Conservation (phyloP, 2,888 invertebrate genomes). For the Scaptomyza cyrtandrae region DNA sequence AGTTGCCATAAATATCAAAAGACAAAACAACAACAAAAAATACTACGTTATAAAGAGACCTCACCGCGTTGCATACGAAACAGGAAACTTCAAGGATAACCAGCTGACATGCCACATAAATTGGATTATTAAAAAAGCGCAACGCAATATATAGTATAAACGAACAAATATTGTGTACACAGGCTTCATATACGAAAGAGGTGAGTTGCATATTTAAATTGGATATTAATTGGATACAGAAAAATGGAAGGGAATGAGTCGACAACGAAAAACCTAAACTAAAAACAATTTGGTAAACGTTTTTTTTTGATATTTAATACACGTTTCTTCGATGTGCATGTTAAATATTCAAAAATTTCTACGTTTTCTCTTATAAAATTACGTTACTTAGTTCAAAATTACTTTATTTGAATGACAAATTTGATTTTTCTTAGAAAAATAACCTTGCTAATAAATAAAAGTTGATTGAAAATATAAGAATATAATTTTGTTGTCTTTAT, state of each 20-base stretch:
- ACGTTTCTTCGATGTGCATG: too few species aligned
- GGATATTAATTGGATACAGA: not conserved
- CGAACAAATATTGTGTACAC: slow-evolving; percentile 37
- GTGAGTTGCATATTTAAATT: slow-evolving; percentile 59
- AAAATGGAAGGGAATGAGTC: slow-evolving; percentile 1
- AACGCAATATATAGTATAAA: slow-evolving; percentile 53
- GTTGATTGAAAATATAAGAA: slow-evolving; percentile 7
- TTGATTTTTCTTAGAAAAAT: too few species aligned
- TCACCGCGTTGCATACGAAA: slow-evolving; percentile 54
- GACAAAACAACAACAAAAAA: slow-evolving; percentile 27
- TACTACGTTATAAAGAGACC: not conserved
- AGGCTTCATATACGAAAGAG: slow-evolving; percentile 51
- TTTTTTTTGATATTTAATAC: not conserved
- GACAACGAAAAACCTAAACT: not conserved
- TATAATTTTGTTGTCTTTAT: not conserved
- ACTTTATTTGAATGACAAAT: too few species aligned
- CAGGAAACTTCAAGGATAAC: slow-evolving; percentile 74
- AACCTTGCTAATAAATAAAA: not conserved
- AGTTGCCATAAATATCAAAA: slow-evolving; percentile 69
- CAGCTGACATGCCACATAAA: slow-evolving; percentile 79
- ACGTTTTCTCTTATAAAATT: too few species aligned
- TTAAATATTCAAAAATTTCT: not conserved
- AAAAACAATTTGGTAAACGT: not conserved
- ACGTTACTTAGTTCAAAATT: too few species aligned
- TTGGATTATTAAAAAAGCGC: slow-evolving; percentile 71